These are phyloP conservation scores for Pseudorhombus dupliciocellatus DNA, from an alignment of 2,113 vertebrate genomes.

Conservation along the genomic window DNA sequence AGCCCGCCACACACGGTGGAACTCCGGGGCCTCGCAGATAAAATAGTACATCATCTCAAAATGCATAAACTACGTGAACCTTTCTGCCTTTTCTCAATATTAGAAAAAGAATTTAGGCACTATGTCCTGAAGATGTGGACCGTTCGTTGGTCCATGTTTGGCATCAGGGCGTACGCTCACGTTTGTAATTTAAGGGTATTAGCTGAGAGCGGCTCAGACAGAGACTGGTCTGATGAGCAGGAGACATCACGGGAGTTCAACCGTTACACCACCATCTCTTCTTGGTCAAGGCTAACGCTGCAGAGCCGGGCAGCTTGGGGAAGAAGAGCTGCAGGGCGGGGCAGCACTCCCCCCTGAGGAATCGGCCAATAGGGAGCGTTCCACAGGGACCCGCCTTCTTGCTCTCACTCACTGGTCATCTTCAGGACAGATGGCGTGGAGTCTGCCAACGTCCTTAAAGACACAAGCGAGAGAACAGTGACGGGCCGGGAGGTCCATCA, in stretches of 20 bases:
- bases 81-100: slow-evolving; percentile 24
- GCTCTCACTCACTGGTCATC: slow-evolving; percentile 61
- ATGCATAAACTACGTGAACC: slow-evolving; percentile 1
- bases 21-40: slow-evolving; percentile 25
- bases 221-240: slow-evolving; percentile 5
- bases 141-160: slow-evolving; percentile 32
- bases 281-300: slow-evolving; percentile 10
- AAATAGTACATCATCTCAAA: slow-evolving; percentile 32
- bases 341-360: slow-evolving; percentile 16
- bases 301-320: slow-evolving; percentile 5
- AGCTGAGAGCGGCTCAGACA: slow-evolving; percentile 21
- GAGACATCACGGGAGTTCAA: slow-evolving; percentile 25
- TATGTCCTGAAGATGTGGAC: slow-evolving; percentile 10
- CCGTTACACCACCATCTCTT: slow-evolving; percentile 3
- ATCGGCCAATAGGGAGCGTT: slow-evolving; percentile 27
- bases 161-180: slow-evolving; percentile 9
- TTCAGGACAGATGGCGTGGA: slow-evolving; percentile 64
- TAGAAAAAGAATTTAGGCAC: slow-evolving; percentile 62
- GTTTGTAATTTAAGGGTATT: slow-evolving; percentile 12
- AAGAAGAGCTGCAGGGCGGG: slow-evolving; percentile 17
- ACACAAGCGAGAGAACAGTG: not conserved
- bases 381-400: slow-evolving; percentile 3
- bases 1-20: slow-evolving; percentile 6
- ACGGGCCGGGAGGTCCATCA: too few species aligned
- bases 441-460: slow-evolving; percentile 56